phyloP scores from a whole-genome alignment of 64 coral and sea anemone species.

The Dendrophyllia cribrosa region DNA sequence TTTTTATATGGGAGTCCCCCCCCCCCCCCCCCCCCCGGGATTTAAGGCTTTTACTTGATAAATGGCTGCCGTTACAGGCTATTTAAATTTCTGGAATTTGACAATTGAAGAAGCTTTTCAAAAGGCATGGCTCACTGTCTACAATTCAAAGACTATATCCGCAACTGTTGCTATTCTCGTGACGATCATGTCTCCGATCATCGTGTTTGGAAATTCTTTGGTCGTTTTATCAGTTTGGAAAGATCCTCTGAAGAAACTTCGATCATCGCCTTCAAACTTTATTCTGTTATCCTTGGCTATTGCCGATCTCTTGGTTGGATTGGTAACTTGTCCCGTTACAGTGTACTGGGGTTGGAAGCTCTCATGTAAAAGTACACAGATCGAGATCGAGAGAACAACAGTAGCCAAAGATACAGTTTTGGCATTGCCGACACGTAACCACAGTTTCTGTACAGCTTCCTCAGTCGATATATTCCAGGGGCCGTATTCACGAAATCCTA shows the following conservation, averaged over 20 bases:
- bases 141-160: not conserved
- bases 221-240: conserved; percentile 47
- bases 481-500: too few relatives aligned
- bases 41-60: too few relatives aligned
- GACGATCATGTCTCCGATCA: not conserved
- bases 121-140: not conserved
- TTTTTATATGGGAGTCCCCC: too few relatives aligned
- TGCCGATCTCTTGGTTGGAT: conserved; percentile 42
- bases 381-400: too few relatives aligned
- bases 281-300: conserved; percentile 30
- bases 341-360: too few relatives aligned
- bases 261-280: conserved; percentile 39
- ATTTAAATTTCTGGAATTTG: not conserved
- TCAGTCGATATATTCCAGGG: too few relatives aligned
- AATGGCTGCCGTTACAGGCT: not conserved
- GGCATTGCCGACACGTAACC: too few relatives aligned
- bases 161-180: not conserved
- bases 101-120: not conserved
- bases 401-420: too few relatives aligned
- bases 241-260: conserved; percentile 52
- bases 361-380: too few relatives aligned
- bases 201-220: conserved; percentile 23
- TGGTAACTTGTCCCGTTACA: too few relatives aligned
- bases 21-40: too few relatives aligned
- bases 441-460: too few relatives aligned